phyloP scores from a whole-genome alignment of 1,140 invertebrate species.

The Eueides isabella region DNA sequence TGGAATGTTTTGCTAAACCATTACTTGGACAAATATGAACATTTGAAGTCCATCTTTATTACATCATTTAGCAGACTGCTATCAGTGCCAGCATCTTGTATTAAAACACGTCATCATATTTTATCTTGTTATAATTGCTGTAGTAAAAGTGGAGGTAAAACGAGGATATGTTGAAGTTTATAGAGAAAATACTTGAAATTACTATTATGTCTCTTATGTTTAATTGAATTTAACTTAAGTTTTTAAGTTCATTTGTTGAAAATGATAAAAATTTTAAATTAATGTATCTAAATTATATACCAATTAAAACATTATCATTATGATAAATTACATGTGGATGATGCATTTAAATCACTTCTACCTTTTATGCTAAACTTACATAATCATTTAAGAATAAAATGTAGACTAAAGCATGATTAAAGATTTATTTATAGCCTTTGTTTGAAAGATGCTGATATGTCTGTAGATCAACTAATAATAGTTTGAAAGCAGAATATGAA shows the following conservation, averaged over 20 bases:
- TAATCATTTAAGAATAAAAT: conserved; percentile 83
- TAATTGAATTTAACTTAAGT: too few relatives aligned
- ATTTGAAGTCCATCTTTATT: conserved; percentile 38
- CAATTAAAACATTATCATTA: conserved; percentile 46
- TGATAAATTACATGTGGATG: conserved; percentile 79
- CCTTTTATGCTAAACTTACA: conserved; percentile 90
- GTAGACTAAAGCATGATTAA: conserved; percentile 89
- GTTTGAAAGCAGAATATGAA: conserved; percentile 87
- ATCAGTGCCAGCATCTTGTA: conserved; percentile 59
- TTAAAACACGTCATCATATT: conserved; percentile 66
- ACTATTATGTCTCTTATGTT: too few relatives aligned
- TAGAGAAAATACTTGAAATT: too few relatives aligned
- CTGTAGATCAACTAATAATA: conserved; percentile 84
- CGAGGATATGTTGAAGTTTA: too few relatives aligned
- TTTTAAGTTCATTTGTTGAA: too few relatives aligned
- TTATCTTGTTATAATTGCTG: conserved; percentile 56
- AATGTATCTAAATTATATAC: conserved; percentile 43
- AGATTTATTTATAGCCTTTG: conserved; percentile 87
- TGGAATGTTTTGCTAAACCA: conserved; percentile 70
- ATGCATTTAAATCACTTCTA: conserved; percentile 85
- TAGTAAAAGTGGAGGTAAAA: too few relatives aligned
- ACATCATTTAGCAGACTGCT: conserved; percentile 54
- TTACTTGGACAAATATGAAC: conserved; percentile 62
- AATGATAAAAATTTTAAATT: too few relatives aligned
- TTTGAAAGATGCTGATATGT: conserved; percentile 87